Percentiles rank a stretch among this genome's conserved stretches.
These are phyloP conservation scores for Melinaea menophilus DNA, from an alignment of 2,888 invertebrate species.

Conservation along the genomic window DNA sequence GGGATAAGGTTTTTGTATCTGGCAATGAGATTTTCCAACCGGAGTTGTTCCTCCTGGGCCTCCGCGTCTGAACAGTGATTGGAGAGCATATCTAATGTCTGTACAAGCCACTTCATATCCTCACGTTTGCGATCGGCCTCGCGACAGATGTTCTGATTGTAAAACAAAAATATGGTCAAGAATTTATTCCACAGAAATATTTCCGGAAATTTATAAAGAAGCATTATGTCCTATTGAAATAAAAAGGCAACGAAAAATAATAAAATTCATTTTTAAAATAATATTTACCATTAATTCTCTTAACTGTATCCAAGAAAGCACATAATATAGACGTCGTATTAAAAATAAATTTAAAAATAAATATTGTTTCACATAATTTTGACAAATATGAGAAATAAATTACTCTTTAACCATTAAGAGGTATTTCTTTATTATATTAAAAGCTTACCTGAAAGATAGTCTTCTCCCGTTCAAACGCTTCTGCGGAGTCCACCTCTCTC, in stretches of 20 bases:
- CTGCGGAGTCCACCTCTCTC: slow-evolving; percentile 89
- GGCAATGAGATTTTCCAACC: slow-evolving; percentile 88
- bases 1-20: slow-evolving; percentile 95
- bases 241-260: too few species aligned
- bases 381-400: too few species aligned
- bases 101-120: slow-evolving; percentile 97
- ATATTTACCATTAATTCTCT: slow-evolving; percentile 73
- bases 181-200: slow-evolving; percentile 10
- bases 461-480: slow-evolving; percentile 94
- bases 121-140: slow-evolving; percentile 94
- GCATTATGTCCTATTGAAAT: too few species aligned
- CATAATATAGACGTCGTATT: slow-evolving; percentile 14
- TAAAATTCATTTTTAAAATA: not conserved
- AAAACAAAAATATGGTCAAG: slow-evolving; percentile 35
- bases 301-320: slow-evolving; percentile 59
- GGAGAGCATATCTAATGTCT: slow-evolving; percentile 90
- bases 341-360: slow-evolving; percentile 1
- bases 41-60: slow-evolving; percentile 87
- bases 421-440: too few species aligned
- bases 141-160: slow-evolving; percentile 87
- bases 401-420: too few species aligned
- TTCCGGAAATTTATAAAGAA: not conserved
- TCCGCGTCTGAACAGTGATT: slow-evolving; percentile 89
- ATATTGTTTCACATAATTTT: not conserved
- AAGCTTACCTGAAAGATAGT: slow-evolving; percentile 89